Evolutionary conservation across 2,113 vertebrate genomes (phyloP), one percentile per base, ranked within the genome.

Genomic region (Haemorhous mexicanus): DNA sequence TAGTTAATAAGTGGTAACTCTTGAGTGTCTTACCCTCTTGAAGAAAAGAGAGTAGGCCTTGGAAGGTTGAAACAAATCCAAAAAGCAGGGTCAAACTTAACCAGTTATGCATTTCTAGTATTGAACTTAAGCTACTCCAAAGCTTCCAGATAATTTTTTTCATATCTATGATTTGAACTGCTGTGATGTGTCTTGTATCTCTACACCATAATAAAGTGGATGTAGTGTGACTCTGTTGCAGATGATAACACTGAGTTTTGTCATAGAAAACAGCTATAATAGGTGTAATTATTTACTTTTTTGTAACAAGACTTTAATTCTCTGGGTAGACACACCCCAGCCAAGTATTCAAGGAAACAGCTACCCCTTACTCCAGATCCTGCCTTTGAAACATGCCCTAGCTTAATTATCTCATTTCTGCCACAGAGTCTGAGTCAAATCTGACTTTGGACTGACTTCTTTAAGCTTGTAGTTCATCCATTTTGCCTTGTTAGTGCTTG

Each of bases 341-440:
- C 3, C 12, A 59, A n/a, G 4, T 24, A 16, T 22, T 55, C 19
- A 77, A 85, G 66, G 11, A 35, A 85, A 12, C 4, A 32, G 9
- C 5, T 33, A 4, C 15, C 6, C 6, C 8, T 47, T 6, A 1
- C 6, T 28, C 26, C 22, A 52, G 19, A 50, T 62, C 16, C 28
- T 53, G 3, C 2, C 43, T 28, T 5, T 11, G 7, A 87, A 82
- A 20, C 7, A 19, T 56, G 16, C 7, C 1, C 0, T 6, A 39
- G 12, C 2, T 37, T 9, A 49, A 49, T 32, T 17, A 14, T 33
- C 13, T 19, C 0, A n/a, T 11, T 75, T 90, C 30, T 92, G 13
- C 4, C 2, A 16, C 4, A 43, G 28, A 44, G 11, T 43, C 16
- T 10, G 7, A 66, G 4, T 13, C 8, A 9, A 28, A 3, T 59